These are phyloP conservation scores for Chironomus riparius DNA, from an alignment of 2,888 invertebrate genomes.

Conservation along the genomic window DNA sequence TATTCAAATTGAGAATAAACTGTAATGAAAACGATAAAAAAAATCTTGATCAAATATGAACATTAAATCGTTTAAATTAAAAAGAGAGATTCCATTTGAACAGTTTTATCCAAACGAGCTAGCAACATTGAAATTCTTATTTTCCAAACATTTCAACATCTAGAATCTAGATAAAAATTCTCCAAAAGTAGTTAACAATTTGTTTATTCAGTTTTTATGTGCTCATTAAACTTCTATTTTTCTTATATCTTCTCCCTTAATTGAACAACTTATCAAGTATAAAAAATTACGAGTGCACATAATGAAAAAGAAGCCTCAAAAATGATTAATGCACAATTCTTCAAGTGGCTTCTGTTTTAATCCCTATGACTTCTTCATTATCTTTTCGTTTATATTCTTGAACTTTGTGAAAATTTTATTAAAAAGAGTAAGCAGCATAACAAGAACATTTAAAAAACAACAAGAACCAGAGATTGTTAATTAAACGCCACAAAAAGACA, in stretches of 20 bases:
- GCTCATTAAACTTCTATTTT: background rate
- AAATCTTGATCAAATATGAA: no score
- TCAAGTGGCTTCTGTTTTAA: slow-evolving; percentile 25
- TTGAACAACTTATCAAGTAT: background rate
- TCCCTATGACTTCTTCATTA: slow-evolving; percentile 12
- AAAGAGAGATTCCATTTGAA: no score
- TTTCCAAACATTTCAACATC: background rate
- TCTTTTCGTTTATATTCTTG: background rate
- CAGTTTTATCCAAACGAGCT: background rate
- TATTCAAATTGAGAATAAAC: no score
- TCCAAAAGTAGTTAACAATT: background rate
- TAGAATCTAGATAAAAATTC: no score
- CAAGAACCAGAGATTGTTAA: slow-evolving; percentile 6
- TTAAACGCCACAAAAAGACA: background rate
- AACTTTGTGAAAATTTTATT: no score
- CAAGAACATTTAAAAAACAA: background rate
- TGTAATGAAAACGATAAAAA: no score
- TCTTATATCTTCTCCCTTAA: background rate
- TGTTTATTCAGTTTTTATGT: background rate
- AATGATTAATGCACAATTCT: slow-evolving; percentile 15
- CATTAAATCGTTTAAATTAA: no score
- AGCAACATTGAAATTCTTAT: background rate
- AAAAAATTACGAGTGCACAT: background rate
- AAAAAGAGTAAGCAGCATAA: background rate
- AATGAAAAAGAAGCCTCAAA: slow-evolving; percentile 8